Evolutionary conservation across 2,113 vertebrate species (phyloP).

Genomic region (Rynchops niger): DNA sequence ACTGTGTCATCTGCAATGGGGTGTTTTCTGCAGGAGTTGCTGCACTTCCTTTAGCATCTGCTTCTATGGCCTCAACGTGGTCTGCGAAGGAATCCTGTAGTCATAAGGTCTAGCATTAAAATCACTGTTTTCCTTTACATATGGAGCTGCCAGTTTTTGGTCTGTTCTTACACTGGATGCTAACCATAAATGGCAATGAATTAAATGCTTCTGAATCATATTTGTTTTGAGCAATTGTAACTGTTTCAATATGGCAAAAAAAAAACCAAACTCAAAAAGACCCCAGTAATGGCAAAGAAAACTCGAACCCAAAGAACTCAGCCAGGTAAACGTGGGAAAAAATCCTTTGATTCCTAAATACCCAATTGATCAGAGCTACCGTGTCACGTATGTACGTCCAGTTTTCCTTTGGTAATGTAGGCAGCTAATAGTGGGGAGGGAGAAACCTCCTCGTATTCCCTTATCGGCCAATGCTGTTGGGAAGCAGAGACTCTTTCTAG

Average conservation of each 20-base stretch:
- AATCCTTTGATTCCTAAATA: neutral
- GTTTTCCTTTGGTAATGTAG: neutral
- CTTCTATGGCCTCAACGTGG: neutral
- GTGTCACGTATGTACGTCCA: neutral
- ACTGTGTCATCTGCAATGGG: neutral
- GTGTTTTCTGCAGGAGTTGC: neutral
- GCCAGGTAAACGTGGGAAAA: neutral
- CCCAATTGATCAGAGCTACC: neutral
- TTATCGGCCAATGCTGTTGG: fast-evolving
- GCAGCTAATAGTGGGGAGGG: neutral
- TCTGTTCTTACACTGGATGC: neutral
- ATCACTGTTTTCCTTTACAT: neutral
- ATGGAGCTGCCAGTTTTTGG: neutral
- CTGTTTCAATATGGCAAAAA: neutral
- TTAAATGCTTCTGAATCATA: neutral
- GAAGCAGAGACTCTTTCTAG: neutral
- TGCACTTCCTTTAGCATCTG: neutral
- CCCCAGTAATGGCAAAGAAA: neutral
- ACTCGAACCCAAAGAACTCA: neutral
- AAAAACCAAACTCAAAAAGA: neutral
- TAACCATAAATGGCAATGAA: neutral
- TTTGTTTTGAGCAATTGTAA: neutral
- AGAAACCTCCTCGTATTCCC: neutral
- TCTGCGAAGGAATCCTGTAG: neutral
- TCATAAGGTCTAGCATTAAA: neutral